These are phyloP conservation scores for Odontocolon sp. DNA, from an alignment of 2,888 invertebrate species.

Conservation along the genomic window DNA sequence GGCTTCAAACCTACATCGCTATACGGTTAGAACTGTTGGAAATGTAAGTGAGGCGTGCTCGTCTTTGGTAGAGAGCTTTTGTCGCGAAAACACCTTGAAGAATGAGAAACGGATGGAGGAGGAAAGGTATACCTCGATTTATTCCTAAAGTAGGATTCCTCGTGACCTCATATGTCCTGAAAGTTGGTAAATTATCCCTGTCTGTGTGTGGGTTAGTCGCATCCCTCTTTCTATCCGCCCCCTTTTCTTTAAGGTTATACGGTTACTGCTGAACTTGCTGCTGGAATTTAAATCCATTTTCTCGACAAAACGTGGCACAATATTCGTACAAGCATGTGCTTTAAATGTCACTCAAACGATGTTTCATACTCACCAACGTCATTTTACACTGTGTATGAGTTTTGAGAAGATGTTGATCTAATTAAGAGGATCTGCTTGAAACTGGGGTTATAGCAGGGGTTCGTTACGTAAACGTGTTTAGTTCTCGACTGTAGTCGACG, in stretches of 20 bases:
- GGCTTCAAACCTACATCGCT: not conserved
- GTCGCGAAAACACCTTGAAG: constrained; percentile 33
- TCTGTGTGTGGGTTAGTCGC: not conserved
- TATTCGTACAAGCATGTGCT: not conserved
- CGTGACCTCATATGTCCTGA: constrained; percentile 1
- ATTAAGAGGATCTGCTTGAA: not conserved
- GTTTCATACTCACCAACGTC: not conserved
- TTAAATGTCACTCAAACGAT: not conserved
- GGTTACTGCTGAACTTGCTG: not conserved
- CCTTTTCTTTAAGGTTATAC: not conserved
- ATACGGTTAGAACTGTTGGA: not conserved
- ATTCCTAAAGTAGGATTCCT: not conserved
- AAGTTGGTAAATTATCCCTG: constrained; percentile 32
- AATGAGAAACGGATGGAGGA: constrained; percentile 30
- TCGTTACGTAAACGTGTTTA: not conserved
- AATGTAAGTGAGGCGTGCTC: not conserved
- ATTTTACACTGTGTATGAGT: not conserved
- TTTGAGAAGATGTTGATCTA: constrained; percentile 21
- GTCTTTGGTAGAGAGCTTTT: not conserved
- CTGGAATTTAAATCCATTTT: not conserved
- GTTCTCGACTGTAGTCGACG: not conserved
- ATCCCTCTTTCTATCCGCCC: not conserved
- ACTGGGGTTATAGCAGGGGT: not conserved
- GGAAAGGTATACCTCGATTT: constrained; percentile 16
- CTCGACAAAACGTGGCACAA: not conserved